These are phyloP conservation scores for Tetropium fuscum DNA, from an alignment of 2,888 invertebrate species.

Conservation along the genomic window DNA sequence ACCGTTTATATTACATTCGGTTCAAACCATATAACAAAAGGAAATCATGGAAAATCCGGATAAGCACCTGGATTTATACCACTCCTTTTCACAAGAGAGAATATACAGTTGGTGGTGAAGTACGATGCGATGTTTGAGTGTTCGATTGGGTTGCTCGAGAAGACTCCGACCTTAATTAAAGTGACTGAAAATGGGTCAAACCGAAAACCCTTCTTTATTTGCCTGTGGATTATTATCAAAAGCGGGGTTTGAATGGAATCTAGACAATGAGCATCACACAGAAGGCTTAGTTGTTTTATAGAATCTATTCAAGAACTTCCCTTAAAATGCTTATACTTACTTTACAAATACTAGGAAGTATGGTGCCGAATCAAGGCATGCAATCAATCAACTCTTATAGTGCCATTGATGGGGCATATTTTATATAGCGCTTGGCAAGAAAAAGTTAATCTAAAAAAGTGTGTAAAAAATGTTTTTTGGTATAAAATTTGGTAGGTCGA, in stretches of 20 bases:
- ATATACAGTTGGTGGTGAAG: conserved; percentile 24
- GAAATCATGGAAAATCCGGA: conserved; percentile 26
- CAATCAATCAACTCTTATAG: too few relatives aligned
- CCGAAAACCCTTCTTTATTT: conserved; percentile 6
- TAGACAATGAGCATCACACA: neutral
- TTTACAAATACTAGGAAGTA: too few relatives aligned
- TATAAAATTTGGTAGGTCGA: too few relatives aligned
- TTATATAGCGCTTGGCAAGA: too few relatives aligned
- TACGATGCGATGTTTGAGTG: conserved; percentile 19
- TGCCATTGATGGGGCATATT: too few relatives aligned
- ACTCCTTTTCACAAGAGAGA: conserved; percentile 22
- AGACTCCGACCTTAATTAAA: conserved; percentile 21
- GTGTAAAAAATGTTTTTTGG: too few relatives aligned
- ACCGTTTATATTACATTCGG: conserved; percentile 4
- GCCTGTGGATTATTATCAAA: conserved; percentile 8
- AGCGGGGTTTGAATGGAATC: neutral
- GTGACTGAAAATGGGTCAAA: conserved; percentile 21
- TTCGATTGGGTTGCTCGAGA: conserved; percentile 20
- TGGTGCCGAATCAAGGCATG: too few relatives aligned
- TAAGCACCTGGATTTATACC: conserved; percentile 29
- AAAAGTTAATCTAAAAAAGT: too few relatives aligned
- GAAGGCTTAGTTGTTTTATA: neutral
- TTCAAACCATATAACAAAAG: conserved; percentile 20
- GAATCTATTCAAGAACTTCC: neutral
- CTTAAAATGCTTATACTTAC: too few relatives aligned